These are phyloP conservation scores for Bombus sylvicola DNA, from an alignment of 1,140 invertebrate genomes.

Conservation along the genomic window DNA sequence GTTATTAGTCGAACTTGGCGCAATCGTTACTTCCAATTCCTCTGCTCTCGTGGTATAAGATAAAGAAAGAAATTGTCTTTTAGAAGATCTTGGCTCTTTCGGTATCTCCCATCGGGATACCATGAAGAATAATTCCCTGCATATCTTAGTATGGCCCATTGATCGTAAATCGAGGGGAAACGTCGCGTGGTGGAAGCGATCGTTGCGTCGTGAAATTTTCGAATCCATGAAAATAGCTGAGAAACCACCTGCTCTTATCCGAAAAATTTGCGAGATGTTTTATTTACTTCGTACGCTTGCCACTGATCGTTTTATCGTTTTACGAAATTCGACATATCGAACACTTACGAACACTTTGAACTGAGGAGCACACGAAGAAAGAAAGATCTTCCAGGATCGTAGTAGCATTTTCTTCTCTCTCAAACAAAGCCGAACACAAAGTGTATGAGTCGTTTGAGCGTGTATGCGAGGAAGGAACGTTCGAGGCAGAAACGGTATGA, in stretches of 20 bases:
- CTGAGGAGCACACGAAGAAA: too few species aligned
- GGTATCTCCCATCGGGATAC: conserved; percentile 26
- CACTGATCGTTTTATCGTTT: not conserved
- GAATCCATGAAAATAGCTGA: conserved; percentile 10
- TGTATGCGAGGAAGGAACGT: not conserved
- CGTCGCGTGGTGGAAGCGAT: not conserved
- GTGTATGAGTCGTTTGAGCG: conserved; percentile 1
- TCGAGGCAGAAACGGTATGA: not conserved
- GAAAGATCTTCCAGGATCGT: not conserved
- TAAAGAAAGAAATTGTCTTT: not conserved
- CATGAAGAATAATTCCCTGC: conserved; percentile 43
- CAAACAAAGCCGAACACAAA: not conserved
- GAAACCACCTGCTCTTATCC: conserved; percentile 9
- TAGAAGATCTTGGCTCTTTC: not conserved
- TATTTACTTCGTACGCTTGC: not conserved
- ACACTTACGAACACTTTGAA: not conserved
- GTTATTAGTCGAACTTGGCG: not conserved
- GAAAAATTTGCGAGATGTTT: not conserved
- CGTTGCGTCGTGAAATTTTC: not conserved
- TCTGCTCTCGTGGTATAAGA: too few species aligned
- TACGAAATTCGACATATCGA: not conserved
- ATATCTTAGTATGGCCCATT: conserved; percentile 24
- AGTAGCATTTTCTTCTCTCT: not conserved
- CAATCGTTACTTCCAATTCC: too few species aligned
- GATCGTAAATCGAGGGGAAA: conserved; percentile 42